A percentile compares a stretch with the other conserved stretches of the same genome.
Conservation (phyloP, 2,113 vertebrate species). For the Paradisaea rubra region DNA sequence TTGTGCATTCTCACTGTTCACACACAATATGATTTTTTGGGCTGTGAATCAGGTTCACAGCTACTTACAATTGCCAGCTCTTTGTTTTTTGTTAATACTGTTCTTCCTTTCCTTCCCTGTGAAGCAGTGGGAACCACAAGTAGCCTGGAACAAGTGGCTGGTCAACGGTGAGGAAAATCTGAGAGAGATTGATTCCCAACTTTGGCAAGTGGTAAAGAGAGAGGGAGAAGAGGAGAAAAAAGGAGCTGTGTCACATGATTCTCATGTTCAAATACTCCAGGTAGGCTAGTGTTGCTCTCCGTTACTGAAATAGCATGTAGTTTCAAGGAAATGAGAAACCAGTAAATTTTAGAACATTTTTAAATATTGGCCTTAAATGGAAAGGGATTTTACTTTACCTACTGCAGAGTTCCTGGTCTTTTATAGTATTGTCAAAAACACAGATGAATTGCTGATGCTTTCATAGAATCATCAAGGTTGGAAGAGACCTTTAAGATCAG, state of each 20-base stretch:
- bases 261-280: background rate
- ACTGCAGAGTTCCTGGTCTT: background rate
- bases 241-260: background rate
- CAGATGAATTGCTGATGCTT: background rate
- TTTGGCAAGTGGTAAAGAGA: background rate
- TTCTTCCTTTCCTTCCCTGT: background rate
- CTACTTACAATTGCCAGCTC: background rate
- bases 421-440: background rate
- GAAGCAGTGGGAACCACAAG: background rate
- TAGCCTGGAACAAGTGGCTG: background rate
- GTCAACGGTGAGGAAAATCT: background rate
- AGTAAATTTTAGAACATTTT: background rate
- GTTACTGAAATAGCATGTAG: background rate
- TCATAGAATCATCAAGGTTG: background rate
- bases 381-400: background rate
- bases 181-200: background rate
- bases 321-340: background rate
- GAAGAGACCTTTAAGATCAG: background rate
- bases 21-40: background rate
- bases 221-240: background rate
- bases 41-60: background rate
- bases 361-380: accelerated
- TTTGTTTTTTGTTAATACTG: background rate
- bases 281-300: background rate
- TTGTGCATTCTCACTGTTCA: background rate